These are phyloP conservation scores for Papilio glaucus DNA, from an alignment of 1,140 invertebrate species.

Conservation along the genomic window DNA sequence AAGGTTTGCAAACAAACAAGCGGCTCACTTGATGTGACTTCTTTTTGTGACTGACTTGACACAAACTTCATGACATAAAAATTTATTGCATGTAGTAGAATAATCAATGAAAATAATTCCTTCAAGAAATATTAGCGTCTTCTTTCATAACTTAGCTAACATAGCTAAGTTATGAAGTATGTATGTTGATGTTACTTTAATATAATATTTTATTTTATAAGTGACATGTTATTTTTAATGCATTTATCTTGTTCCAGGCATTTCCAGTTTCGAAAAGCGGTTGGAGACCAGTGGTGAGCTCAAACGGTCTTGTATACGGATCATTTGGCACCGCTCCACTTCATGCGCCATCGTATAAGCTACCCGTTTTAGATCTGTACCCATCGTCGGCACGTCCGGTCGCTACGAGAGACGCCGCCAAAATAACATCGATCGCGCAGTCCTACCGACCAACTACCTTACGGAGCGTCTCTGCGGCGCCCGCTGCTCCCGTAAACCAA, in stretches of 20 bases:
- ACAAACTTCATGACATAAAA: no score
- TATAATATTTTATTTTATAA: not conserved
- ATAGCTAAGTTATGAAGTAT: no score
- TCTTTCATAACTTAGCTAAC: no score
- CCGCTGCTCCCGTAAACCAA: conserved; percentile 59
- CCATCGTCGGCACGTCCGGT: conserved; percentile 75
- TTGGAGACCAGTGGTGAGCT: conserved; percentile 78
- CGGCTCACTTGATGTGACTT: no score
- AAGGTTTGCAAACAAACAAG: no score
- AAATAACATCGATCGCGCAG: conserved; percentile 78
- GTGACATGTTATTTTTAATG: not conserved
- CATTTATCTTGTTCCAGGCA: conserved; percentile 60
- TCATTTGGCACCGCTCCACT: conserved; percentile 63
- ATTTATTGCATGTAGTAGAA: conserved; percentile 10
- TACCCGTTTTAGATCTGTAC: conserved; percentile 63
- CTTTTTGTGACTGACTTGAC: no score
- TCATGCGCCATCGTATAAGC: conserved; percentile 66
- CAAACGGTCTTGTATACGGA: conserved; percentile 64
- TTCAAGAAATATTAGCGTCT: no score
- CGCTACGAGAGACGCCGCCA: conserved; percentile 69
- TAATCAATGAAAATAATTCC: no score
- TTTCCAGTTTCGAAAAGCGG: conserved; percentile 75
- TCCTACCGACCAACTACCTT: conserved; percentile 75
- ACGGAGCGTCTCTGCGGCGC: conserved; percentile 58
- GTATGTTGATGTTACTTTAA: no score